These are phyloP conservation scores for Cryptocheilus praepositus DNA, from an alignment of 2,888 invertebrate species.

Conservation along the genomic window DNA sequence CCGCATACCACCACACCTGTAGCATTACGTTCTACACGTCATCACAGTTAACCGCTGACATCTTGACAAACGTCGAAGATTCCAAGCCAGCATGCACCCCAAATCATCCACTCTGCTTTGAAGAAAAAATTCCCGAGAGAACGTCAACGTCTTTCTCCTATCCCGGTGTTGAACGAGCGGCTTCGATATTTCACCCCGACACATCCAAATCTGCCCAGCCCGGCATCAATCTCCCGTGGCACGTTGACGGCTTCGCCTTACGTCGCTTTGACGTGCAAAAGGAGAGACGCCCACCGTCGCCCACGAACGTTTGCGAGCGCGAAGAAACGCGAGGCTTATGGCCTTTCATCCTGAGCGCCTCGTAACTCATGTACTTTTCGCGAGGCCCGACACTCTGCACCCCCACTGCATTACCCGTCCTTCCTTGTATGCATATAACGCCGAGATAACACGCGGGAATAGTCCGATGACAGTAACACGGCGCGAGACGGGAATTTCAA, in stretches of 20 bases:
- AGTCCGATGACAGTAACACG: conserved; percentile 30
- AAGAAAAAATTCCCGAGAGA: too few relatives aligned
- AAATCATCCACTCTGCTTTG: too few relatives aligned
- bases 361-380: conserved; percentile 37
- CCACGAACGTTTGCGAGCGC: conserved; percentile 15
- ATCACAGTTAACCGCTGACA: too few relatives aligned
- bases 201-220: conserved; percentile 31
- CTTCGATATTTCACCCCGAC: conserved; percentile 34
- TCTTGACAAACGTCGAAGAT: too few relatives aligned
- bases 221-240: conserved; percentile 41
- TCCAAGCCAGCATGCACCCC: too few relatives aligned
- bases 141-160: too few relatives aligned
- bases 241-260: conserved; percentile 31
- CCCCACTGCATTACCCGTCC: conserved; percentile 32
- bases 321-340: conserved; percentile 26
- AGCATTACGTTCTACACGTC: too few relatives aligned
- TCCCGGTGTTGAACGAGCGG: conserved; percentile 20
- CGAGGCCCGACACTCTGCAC: conserved; percentile 18
- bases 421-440: conserved; percentile 23
- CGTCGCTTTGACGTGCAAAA: conserved; percentile 23
- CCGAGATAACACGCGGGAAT: conserved; percentile 32
- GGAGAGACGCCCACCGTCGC: conserved; percentile 21
- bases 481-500: conserved; percentile 13
- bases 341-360: conserved; percentile 33
- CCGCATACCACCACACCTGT: too few relatives aligned